Conservation (phyloP, 2,113 vertebrate species). For the Pedetes capensis region DNA sequence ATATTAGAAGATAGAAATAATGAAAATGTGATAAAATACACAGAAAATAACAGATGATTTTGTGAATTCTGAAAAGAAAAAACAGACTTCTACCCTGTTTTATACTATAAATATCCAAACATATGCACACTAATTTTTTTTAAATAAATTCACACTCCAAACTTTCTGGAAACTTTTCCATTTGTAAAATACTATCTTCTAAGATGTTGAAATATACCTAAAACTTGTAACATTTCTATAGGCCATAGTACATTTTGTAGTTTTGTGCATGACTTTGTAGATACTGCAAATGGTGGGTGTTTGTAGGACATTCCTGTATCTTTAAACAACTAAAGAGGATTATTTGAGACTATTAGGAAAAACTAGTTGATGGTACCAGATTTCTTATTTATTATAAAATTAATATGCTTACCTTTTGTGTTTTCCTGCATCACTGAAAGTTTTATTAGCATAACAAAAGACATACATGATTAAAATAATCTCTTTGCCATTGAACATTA, state of each 20-base stretch:
- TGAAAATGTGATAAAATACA: background rate
- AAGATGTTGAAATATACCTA: constrained; percentile 11
- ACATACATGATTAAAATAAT: background rate
- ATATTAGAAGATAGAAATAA: background rate
- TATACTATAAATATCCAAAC: background rate
- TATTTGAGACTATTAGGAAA: background rate
- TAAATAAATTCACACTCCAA: background rate
- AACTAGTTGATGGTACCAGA: background rate
- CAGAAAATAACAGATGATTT: background rate
- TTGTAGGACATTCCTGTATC: background rate
- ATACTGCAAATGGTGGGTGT: background rate
- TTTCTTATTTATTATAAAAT: background rate
- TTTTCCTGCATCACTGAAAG: background rate
- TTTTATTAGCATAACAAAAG: background rate
- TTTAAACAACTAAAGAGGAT: background rate
- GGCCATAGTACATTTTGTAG: background rate
- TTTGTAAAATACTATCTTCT: background rate
- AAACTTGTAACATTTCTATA: background rate
- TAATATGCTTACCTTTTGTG: background rate
- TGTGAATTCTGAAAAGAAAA: background rate
- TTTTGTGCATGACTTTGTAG: background rate
- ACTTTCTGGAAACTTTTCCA: background rate
- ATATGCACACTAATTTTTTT: background rate
- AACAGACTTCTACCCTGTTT: background rate
- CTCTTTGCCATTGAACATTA: background rate